These are phyloP conservation scores for Periophthalmus modestus DNA, from an alignment of 2,113 vertebrate genomes.

Conservation along the genomic window DNA sequence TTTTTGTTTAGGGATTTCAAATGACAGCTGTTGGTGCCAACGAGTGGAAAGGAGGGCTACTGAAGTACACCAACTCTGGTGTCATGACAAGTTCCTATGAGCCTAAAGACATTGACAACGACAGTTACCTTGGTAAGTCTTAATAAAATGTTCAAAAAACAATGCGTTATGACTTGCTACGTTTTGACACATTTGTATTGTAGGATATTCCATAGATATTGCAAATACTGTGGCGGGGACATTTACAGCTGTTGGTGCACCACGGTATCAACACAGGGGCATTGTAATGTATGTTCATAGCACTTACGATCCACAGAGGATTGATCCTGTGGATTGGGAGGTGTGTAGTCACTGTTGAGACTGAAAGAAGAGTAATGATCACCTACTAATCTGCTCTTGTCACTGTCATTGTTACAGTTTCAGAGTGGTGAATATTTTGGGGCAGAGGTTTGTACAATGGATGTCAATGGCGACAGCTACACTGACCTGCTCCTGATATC, in stretches of 20 bases:
- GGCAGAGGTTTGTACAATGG: constrained; percentile 79
- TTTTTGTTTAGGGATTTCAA: constrained; percentile 33
- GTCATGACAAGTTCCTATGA: fast-evolving
- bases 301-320: fast-evolving
- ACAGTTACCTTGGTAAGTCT: constrained; percentile 71
- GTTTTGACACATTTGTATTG: background rate
- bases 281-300: constrained; percentile 18
- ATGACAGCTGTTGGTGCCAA: constrained; percentile 67
- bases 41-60: constrained; percentile 70
- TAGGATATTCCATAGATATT: constrained; percentile 74
- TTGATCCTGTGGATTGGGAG: constrained; percentile 44
- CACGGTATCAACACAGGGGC: constrained; percentile 69
- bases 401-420: constrained; percentile 16
- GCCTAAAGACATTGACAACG: background rate
- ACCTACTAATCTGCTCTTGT: background rate
- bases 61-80: background rate
- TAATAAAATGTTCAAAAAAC: background rate
- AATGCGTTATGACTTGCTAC: constrained; percentile 21
- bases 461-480: constrained; percentile 57
- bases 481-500: constrained; percentile 82
- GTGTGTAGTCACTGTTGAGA: constrained; percentile 25
- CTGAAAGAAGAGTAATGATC: background rate
- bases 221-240: fast-evolving
- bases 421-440: constrained; percentile 87
- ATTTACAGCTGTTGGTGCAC: constrained; percentile 68